These are phyloP conservation scores for Pissodes strobi DNA, from an alignment of 1,140 invertebrate genomes.

Conservation along the genomic window DNA sequence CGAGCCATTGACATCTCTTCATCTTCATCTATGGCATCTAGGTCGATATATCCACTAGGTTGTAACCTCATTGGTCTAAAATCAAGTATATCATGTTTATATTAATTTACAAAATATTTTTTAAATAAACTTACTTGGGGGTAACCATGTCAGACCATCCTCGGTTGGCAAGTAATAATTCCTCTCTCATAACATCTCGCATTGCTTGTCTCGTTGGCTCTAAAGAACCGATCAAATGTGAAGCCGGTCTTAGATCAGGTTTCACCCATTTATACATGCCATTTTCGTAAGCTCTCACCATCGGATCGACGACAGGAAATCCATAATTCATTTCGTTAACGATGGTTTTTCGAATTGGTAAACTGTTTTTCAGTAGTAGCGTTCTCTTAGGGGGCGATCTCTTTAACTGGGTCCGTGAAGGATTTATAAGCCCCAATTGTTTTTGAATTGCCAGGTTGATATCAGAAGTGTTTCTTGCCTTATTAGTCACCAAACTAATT, in stretches of 20 bases:
- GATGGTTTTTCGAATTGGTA: slow-evolving; percentile 42
- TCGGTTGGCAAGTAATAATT: slow-evolving; percentile 28
- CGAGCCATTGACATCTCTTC: slow-evolving; percentile 52
- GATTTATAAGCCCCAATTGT: slow-evolving; percentile 48
- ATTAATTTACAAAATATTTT: neutral
- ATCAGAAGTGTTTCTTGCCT: slow-evolving; percentile 49
- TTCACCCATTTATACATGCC: slow-evolving; percentile 44
- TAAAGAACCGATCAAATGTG: slow-evolving; percentile 40
- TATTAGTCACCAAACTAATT: slow-evolving; percentile 60
- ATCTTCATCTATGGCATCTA: slow-evolving; percentile 55
- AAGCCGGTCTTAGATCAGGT: slow-evolving; percentile 39
- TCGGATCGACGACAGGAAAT: neutral
- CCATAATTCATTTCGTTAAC: slow-evolving; percentile 46
- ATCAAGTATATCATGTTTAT: neutral
- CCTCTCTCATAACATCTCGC: slow-evolving; percentile 38
- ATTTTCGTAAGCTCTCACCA: slow-evolving; percentile 27
- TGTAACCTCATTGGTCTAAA: slow-evolving; percentile 29
- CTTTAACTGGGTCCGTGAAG: slow-evolving; percentile 17
- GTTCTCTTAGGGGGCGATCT: slow-evolving; percentile 25
- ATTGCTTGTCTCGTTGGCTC: slow-evolving; percentile 39
- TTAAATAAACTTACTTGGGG: slow-evolving; percentile 31
- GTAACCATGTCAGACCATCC: slow-evolving; percentile 33
- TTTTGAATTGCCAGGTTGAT: slow-evolving; percentile 51
- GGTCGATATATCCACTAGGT: slow-evolving; percentile 44
- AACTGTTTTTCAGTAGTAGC: slow-evolving; percentile 6